Percentiles rank a stretch among this genome's conserved stretches.
Evolutionary conservation across 23 tunicate species (phyloP).

Genomic region (Phallusia fumigata): DNA sequence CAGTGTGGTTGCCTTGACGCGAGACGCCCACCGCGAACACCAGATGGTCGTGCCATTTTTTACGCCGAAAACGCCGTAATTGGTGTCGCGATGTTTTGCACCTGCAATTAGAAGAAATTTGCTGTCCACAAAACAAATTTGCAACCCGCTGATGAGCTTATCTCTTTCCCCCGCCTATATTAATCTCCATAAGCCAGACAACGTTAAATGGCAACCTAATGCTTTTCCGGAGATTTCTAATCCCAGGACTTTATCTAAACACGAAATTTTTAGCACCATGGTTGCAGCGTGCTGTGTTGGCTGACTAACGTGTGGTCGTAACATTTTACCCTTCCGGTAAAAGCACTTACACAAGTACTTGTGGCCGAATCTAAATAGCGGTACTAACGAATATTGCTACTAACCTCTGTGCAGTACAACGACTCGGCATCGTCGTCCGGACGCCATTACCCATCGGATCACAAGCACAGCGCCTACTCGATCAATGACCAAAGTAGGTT

Average conservation of each 20-base stretch:
- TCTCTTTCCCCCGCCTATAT: neutral
- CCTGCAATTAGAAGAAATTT: neutral
- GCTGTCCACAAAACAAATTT: too few relatives aligned
- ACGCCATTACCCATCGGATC: constrained; percentile 26
- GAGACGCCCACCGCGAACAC: too few relatives aligned
- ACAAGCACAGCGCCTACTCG: constrained; percentile 33
- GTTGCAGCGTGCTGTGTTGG: too few relatives aligned
- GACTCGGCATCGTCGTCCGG: constrained; percentile 43
- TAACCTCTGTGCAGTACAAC: constrained; percentile 37
- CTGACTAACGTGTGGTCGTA: neutral
- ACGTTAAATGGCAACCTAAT: neutral
- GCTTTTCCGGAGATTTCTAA: too few relatives aligned
- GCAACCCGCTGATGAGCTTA: neutral
- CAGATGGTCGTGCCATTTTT: too few relatives aligned
- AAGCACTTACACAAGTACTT: neutral
- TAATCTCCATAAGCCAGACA: neutral
- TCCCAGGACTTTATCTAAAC: too few relatives aligned
- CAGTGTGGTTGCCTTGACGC: too few relatives aligned
- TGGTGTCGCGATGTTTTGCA: neutral
- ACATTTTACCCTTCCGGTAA: neutral
- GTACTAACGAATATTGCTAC: constrained; percentile 11
- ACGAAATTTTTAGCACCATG: too few relatives aligned
- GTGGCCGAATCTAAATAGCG: neutral
- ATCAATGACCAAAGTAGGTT: constrained; percentile 58
- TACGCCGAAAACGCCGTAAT: neutral